phyloP scores from a whole-genome alignment of 2,113 vertebrate species.

The Oxyruncus cristatus region DNA sequence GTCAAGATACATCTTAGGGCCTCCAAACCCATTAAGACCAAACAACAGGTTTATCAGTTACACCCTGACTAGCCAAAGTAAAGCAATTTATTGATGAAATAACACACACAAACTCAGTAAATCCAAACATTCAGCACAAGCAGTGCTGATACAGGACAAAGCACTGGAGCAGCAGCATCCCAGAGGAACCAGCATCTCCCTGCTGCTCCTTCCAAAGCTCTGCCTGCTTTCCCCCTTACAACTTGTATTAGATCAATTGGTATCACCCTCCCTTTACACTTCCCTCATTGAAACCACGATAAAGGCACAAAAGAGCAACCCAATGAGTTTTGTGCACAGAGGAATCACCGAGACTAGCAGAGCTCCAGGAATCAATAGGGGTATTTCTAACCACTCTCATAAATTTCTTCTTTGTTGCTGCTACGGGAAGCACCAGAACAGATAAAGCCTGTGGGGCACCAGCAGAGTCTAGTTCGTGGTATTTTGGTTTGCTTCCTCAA shows the following conservation, averaged over 20 bases:
- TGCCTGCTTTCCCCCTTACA: background rate
- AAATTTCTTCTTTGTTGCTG: background rate
- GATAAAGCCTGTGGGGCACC: background rate
- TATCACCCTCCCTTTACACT: background rate
- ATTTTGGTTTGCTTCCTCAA: background rate
- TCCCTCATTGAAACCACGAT: background rate
- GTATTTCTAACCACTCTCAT: constrained; percentile 1
- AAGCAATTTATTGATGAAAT: background rate
- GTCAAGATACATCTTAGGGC: background rate
- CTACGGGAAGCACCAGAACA: background rate
- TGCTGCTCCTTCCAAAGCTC: background rate
- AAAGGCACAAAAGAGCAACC: background rate
- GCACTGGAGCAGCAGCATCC: background rate
- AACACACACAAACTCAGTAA: background rate
- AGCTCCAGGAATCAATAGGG: background rate
- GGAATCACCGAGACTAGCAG: background rate
- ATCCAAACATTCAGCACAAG: background rate
- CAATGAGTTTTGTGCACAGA: background rate
- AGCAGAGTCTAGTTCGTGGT: background rate
- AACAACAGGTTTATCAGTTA: background rate
- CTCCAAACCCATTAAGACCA: background rate
- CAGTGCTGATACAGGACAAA: background rate
- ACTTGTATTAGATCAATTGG: background rate
- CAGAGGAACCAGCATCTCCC: background rate
- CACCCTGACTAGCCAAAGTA: background rate